Base-by-base conservation (phyloP, 1,140 invertebrate species). In the Sarcophaga peregrina region DNA sequence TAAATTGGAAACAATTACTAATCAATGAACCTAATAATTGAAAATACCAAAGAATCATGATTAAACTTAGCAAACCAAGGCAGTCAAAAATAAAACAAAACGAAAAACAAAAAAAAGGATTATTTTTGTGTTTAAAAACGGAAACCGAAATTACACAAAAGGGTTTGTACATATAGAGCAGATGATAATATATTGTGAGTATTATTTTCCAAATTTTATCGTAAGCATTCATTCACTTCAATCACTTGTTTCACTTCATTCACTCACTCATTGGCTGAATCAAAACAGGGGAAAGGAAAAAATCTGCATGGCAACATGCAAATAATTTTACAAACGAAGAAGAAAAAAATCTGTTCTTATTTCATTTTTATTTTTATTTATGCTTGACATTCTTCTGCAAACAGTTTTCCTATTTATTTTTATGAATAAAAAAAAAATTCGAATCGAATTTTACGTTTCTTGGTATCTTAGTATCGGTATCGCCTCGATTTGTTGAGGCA, bases 21-120 rank as follows among this genome's bases (percentile, higher is more conserved):
- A 20, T 68, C 62, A 68, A 68, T 68, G 62, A 68, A 68, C 17
- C 62, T n/a, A 17, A 68, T 68, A 68, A 68, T 68, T 68, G 62
- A 68, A 68, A 68, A 68, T 68, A 68, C 62, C 62, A n/a, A 68
- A 52, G 13, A 68, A 68, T 68, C 62, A 68, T 68, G 62, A 68
- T 68, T 20, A 68, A 68, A 68, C n/a, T 8, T 20, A 25, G 20
- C 17, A 25, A 20, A 68, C 25, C 25, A 37, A 37, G 4, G 25
- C 25, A 37, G 25, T 4, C 4, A 37, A 37, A 37, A 37, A 37
- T 37, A 37, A 37, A 37, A 37, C 25, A 37, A 37, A 37, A 37
- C 1, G 1, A 37, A 37, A 37, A 37, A 2, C 25, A 37, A 37
- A 37, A 37, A 37, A 37, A 37, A 37, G 25, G 25, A 37, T 37